Conservation (phyloP, 2,113 vertebrate species). For the Ahaetulla prasina region DNA sequence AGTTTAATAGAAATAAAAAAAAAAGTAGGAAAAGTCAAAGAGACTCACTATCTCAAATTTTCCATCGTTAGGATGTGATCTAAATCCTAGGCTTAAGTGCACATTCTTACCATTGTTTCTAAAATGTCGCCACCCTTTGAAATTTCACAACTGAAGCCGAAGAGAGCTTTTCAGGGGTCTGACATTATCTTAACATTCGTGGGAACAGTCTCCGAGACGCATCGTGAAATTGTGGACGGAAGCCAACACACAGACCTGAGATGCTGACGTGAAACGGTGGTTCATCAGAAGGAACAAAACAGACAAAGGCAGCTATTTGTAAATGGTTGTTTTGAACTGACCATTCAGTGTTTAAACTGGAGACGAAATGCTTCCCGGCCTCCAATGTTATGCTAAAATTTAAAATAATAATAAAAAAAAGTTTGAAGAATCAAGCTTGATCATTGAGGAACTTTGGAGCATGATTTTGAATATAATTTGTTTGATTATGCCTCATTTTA, state of each 20-base stretch:
- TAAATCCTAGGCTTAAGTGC: background rate
- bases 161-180: background rate
- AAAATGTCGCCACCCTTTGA: background rate
- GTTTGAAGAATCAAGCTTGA: background rate
- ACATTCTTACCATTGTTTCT: background rate
- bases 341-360: background rate
- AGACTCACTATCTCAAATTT: background rate
- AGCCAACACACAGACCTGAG: background rate
- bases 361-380: background rate
- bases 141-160: background rate
- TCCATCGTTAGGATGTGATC: background rate
- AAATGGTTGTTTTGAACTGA: no score
- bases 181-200: background rate
- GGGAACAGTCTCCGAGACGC: background rate
- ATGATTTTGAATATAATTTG: slow-evolving; percentile 8
- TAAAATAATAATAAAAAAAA: no score
- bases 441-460: slow-evolving; percentile 17
- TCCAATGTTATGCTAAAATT: background rate
- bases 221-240: background rate
- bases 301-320: background rate
- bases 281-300: background rate
- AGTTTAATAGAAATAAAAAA: no score
- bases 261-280: background rate
- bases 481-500: slow-evolving; percentile 8
- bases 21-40: background rate